phyloP scores from a whole-genome alignment of 2,888 invertebrate species.

The Apodemia mormo region DNA sequence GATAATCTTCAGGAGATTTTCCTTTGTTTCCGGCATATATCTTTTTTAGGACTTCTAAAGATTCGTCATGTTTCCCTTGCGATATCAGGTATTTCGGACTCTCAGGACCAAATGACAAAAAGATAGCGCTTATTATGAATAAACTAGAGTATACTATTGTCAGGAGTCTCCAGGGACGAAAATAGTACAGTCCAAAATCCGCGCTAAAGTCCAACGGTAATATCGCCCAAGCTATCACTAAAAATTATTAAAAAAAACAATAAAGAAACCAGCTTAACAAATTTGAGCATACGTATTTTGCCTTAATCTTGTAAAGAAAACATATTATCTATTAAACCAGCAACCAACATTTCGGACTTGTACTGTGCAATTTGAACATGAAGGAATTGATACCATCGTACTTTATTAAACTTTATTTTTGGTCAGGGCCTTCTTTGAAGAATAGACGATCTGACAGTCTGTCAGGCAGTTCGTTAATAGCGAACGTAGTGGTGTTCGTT shows the following conservation, averaged over 20 bases:
- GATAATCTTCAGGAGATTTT: conserved; percentile 66
- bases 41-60: conserved; percentile 81
- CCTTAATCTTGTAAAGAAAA: too few relatives aligned
- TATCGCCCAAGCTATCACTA: conserved; percentile 85
- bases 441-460: too few relatives aligned
- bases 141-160: conserved; percentile 83
- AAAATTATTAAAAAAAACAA: background rate
- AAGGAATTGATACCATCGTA: too few relatives aligned
- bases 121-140: conserved; percentile 79
- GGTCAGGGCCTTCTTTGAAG: too few relatives aligned
- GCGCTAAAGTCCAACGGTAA: conserved; percentile 80
- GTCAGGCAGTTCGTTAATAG: too few relatives aligned
- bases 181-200: conserved; percentile 74
- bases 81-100: conserved; percentile 89
- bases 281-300: too few relatives aligned
- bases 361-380: too few relatives aligned
- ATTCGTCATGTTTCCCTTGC: conserved; percentile 83
- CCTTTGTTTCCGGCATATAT: conserved; percentile 80
- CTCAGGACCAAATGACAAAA: conserved; percentile 84
- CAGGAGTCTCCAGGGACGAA: conserved; percentile 88
- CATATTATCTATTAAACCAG: too few relatives aligned
- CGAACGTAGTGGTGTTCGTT: too few relatives aligned
- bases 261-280: too few relatives aligned
- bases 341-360: too few relatives aligned
- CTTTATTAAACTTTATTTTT: too few relatives aligned